A percentile compares a stretch with the other conserved stretches of the same genome.
Conservation (phyloP, 2,797 vertebrate genomes). For the Hypotaenidia philippensis region DNA sequence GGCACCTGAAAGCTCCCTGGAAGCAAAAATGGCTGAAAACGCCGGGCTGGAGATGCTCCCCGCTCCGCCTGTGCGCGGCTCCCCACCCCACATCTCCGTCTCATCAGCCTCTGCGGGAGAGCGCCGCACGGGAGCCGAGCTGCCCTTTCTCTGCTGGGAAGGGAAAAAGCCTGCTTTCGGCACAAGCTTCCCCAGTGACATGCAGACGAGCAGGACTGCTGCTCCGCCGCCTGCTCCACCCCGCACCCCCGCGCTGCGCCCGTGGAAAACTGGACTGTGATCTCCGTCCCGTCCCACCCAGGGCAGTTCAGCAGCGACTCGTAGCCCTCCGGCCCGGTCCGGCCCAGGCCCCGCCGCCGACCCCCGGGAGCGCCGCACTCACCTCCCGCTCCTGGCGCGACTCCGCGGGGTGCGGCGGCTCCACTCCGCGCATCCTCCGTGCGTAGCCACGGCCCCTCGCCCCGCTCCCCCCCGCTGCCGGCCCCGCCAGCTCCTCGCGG, state of each 20-base stretch:
- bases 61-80: not conserved
- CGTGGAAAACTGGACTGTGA: rapidly evolving
- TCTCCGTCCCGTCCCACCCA: too few species aligned
- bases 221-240: not conserved
- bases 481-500: rapidly evolving
- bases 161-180: rapidly evolving
- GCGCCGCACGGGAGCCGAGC: rapidly evolving
- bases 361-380: not conserved
- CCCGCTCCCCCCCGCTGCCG: not conserved
- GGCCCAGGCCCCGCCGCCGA: not conserved
- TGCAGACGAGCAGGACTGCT: not conserved
- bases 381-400: not conserved
- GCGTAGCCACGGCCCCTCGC: not conserved
- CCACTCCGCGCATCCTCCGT: not conserved
- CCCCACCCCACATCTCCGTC: not conserved
- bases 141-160: rapidly evolving
- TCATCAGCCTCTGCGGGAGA: rapidly evolving
- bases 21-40: not conserved
- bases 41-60: rapidly evolving
- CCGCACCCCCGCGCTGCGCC: not conserved
- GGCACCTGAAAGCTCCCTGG: not conserved
- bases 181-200: rapidly evolving
- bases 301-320: not conserved
- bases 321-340: too few species aligned
- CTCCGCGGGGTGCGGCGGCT: not conserved